Evolutionary conservation across 2,113 vertebrate genomes (phyloP).

Genomic region (Proteles cristata): DNA sequence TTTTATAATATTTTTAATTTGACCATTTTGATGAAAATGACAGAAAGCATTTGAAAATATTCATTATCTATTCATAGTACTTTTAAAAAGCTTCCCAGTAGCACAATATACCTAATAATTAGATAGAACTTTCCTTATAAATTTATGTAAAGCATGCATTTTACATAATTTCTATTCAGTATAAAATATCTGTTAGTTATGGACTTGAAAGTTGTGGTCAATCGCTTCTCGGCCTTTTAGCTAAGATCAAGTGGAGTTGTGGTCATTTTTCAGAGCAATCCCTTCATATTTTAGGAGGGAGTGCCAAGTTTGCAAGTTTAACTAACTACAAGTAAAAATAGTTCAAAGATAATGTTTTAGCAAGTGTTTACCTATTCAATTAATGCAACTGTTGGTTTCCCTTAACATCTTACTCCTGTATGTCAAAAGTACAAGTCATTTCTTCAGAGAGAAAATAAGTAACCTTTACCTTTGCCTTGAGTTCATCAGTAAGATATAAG

Average conservation of each 20-base stretch:
- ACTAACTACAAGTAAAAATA: background rate
- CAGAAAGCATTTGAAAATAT: conserved; percentile 9
- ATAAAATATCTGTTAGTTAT: background rate
- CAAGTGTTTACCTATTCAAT: background rate
- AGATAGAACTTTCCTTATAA: background rate
- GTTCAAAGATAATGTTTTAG: background rate
- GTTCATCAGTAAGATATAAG: background rate
- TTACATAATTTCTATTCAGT: conserved; percentile 6
- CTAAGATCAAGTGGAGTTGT: background rate
- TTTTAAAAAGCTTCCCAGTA: background rate
- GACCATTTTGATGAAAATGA: background rate
- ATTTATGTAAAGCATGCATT: background rate
- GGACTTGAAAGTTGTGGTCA: background rate
- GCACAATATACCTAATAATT: background rate
- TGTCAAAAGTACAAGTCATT: background rate
- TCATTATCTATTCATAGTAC: background rate
- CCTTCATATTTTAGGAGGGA: background rate
- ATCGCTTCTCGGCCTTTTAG: too few relatives aligned
- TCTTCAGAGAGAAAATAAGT: background rate
- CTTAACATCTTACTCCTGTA: background rate
- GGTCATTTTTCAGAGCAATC: background rate
- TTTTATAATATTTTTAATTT: conserved; percentile 14
- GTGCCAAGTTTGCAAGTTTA: background rate
- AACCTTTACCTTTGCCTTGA: background rate
- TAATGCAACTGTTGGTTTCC: background rate